phyloP scores from a whole-genome alignment of 2,888 invertebrate genomes.

The Hydriomena furcata region DNA sequence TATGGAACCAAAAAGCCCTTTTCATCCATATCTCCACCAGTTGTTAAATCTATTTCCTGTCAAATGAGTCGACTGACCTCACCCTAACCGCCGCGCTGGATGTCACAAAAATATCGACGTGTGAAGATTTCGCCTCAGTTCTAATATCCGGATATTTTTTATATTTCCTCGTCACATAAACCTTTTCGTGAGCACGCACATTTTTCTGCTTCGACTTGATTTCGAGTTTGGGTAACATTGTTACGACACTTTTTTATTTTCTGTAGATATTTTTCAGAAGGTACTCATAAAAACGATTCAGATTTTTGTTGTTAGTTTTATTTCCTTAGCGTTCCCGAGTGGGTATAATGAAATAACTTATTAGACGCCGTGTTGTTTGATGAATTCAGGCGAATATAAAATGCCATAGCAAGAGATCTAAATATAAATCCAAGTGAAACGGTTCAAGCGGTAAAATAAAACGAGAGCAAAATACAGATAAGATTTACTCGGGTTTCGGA shows the following conservation, averaged over 20 bases:
- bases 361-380: too few relatives aligned
- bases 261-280: too few relatives aligned
- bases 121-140: conserved; percentile 40
- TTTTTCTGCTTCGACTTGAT: conserved; percentile 23
- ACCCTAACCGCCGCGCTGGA: background rate
- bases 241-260: conserved; percentile 10
- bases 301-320: too few relatives aligned
- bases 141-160: conserved; percentile 33
- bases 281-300: too few relatives aligned
- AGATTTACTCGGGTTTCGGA: conserved; percentile 11
- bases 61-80: background rate
- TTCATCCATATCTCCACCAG: background rate
- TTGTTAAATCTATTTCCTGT: conserved; percentile 1
- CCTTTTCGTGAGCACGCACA: conserved; percentile 26
- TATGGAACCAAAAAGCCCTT: too few relatives aligned
- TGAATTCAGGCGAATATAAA: too few relatives aligned
- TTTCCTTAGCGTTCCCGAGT: too few relatives aligned
- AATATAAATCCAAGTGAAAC: too few relatives aligned
- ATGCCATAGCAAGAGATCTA: too few relatives aligned
- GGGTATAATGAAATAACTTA: too few relatives aligned
- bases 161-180: conserved; percentile 41
- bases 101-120: conserved; percentile 48
- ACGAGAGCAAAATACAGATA: too few relatives aligned
- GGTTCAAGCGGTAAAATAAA: too few relatives aligned
- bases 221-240: conserved; percentile 12